Evolutionary conservation across 2,888 invertebrate species (phyloP).

Genomic region (Coecobrya sp.): DNA sequence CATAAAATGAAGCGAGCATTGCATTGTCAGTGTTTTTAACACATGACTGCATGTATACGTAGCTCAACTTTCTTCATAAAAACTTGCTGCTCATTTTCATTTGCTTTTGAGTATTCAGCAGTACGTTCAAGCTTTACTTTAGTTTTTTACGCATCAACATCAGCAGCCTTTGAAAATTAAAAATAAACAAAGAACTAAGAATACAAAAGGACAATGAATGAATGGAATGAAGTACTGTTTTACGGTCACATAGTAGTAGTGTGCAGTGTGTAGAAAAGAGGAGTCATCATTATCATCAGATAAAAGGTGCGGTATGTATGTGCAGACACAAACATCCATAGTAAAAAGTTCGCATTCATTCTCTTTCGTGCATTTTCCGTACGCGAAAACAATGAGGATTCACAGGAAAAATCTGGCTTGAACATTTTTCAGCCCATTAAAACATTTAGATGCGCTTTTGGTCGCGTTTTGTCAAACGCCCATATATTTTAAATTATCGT

Average conservation of each 20-base stretch:
- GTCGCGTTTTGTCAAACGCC: no score
- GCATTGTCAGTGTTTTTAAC: slow-evolving; percentile 28
- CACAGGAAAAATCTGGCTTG: neutral
- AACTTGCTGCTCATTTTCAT: slow-evolving; percentile 5
- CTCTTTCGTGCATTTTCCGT: neutral
- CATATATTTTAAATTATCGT: neutral
- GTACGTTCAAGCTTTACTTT: neutral
- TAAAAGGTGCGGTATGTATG: slow-evolving; percentile 29
- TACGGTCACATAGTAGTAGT: neutral
- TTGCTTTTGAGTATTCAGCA: neutral
- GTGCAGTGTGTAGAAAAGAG: neutral
- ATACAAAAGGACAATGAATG: slow-evolving; percentile 29
- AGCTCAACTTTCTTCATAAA: slow-evolving; percentile 3
- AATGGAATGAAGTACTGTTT: slow-evolving; percentile 6
- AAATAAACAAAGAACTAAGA: slow-evolving; percentile 38
- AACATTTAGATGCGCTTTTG: neutral
- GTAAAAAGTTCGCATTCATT: neutral
- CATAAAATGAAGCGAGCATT: slow-evolving; percentile 31
- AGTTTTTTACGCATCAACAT: slow-evolving; percentile 33
- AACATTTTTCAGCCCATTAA: slow-evolving; percentile 22
- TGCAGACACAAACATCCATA: neutral
- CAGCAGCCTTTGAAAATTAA: slow-evolving; percentile 11
- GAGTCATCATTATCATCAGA: slow-evolving; percentile 9
- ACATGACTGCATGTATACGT: neutral
- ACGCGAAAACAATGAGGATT: neutral